A percentile compares a stretch with the other conserved stretches of the same genome.
phyloP scores from a whole-genome alignment of 2,113 vertebrate genomes.

The Cyprinodon variegatus region DNA sequence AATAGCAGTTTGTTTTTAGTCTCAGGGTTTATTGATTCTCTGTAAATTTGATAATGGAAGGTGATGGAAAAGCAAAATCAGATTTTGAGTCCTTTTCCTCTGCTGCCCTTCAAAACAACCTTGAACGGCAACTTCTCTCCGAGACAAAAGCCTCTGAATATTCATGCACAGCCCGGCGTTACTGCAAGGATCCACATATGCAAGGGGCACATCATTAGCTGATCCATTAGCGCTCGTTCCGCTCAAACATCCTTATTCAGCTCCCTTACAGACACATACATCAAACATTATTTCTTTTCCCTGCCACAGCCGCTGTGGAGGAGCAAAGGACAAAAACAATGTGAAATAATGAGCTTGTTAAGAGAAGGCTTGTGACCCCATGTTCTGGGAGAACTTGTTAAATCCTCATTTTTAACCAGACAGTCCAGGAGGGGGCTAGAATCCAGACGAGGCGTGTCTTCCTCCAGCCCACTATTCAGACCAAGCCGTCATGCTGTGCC shows the following conservation, averaged over 20 bases:
- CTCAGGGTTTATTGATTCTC: background rate
- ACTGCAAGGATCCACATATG: slow-evolving; percentile 53
- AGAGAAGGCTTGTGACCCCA: slow-evolving; percentile 56
- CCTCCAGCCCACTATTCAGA: slow-evolving; percentile 38
- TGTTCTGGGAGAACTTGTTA: slow-evolving; percentile 51
- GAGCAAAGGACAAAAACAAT: slow-evolving; percentile 67
- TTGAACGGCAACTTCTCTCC: slow-evolving; percentile 34
- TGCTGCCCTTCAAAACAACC: slow-evolving; percentile 56
- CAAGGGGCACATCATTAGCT: slow-evolving; percentile 69
- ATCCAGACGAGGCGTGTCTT: slow-evolving; percentile 58
- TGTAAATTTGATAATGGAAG: slow-evolving; percentile 32
- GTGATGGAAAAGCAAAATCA: slow-evolving; percentile 26
- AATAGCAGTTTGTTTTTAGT: slow-evolving; percentile 14
- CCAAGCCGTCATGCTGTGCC: slow-evolving; percentile 29
- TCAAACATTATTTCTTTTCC: slow-evolving; percentile 55
- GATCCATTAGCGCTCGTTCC: slow-evolving; percentile 55
- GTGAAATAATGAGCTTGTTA: slow-evolving; percentile 78
- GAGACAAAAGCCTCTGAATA: slow-evolving; percentile 59
- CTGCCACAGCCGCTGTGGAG: slow-evolving; percentile 43
- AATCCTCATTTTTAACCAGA: slow-evolving; percentile 50
- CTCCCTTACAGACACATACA: slow-evolving; percentile 57
- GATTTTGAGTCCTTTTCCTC: slow-evolving; percentile 33
- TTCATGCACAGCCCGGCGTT: slow-evolving; percentile 61
- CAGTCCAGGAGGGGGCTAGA: slow-evolving; percentile 36
- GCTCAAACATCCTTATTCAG: slow-evolving; percentile 52